Percentiles rank a stretch among this genome's conserved stretches.
Conservation (phyloP, 1,140 invertebrate genomes). For the Plutomurus gul region DNA sequence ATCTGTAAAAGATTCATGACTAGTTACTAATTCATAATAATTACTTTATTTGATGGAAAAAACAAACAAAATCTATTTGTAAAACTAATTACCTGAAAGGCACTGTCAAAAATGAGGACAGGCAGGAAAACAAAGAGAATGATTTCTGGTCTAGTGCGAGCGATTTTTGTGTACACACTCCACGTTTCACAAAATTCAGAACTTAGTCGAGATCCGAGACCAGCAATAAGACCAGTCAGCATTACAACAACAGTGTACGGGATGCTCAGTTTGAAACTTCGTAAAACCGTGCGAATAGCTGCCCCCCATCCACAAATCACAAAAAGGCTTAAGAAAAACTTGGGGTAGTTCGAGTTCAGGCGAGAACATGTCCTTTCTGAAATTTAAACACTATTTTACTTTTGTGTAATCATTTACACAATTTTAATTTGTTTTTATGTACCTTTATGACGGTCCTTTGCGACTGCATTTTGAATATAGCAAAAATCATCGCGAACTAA, state of each 20-base stretch:
- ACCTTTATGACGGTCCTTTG: too few relatives aligned
- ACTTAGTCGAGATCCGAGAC: conserved; percentile 18
- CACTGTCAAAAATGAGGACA: conserved; percentile 62
- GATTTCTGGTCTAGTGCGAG: conserved; percentile 57
- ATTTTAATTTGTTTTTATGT: too few relatives aligned
- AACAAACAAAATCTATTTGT: neutral
- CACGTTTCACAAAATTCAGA: conserved; percentile 16
- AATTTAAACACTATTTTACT: too few relatives aligned
- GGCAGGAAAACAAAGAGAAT: conserved; percentile 60
- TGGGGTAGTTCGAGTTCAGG: neutral
- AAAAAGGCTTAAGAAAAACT: conserved; percentile 39
- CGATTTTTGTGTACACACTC: conserved; percentile 50
- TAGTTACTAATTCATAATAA: neutral
- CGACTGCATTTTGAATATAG: too few relatives aligned
- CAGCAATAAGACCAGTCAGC: conserved; percentile 30
- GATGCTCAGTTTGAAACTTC: neutral
- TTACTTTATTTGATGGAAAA: conserved; percentile 55
- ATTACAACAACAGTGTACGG: conserved; percentile 44
- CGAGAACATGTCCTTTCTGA: neutral
- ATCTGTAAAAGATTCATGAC: neutral
- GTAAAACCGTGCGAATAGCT: conserved; percentile 10
- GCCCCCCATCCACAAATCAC: conserved; percentile 44
- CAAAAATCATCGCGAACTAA: too few relatives aligned
- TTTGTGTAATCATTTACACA: too few relatives aligned
- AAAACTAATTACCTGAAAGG: conserved; percentile 58